phyloP scores from a whole-genome alignment of 2,113 vertebrate genomes.

The Dinomys branickii region DNA sequence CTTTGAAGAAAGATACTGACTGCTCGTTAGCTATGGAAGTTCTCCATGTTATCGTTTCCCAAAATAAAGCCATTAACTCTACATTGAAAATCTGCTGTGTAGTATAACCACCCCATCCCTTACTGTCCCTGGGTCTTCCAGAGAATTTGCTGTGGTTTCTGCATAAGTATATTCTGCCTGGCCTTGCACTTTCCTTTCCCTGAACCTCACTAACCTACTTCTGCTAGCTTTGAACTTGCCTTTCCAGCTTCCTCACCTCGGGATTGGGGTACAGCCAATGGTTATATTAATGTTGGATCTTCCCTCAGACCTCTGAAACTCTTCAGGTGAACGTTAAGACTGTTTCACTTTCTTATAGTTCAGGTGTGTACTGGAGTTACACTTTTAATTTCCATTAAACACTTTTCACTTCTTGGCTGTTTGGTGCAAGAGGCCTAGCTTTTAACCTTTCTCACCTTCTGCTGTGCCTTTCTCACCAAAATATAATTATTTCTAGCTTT shows the following conservation, averaged over 20 bases:
- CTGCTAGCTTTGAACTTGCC: not conserved
- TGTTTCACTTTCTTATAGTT: not conserved
- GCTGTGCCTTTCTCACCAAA: not conserved
- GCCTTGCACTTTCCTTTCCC: not conserved
- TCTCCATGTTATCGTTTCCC: not conserved
- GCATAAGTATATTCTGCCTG: not conserved
- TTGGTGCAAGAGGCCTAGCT: not conserved
- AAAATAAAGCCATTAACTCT: not conserved
- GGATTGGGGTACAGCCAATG: not conserved
- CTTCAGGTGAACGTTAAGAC: not conserved
- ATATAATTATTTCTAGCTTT: not conserved
- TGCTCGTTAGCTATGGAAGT: not conserved
- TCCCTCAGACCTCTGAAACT: not conserved
- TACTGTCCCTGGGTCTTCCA: not conserved
- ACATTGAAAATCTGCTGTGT: not conserved
- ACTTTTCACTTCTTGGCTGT: not conserved
- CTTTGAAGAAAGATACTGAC: not conserved
- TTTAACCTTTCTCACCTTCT: not conserved
- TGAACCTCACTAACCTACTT: not conserved
- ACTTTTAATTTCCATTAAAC: not conserved
- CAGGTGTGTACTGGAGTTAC: not conserved
- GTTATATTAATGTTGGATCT: not conserved
- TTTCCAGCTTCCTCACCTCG: not conserved
- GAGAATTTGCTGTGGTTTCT: not conserved
- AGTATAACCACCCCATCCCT: not conserved